phyloP scores from a whole-genome alignment of 2,113 vertebrate species.

The Tupaia tana region DNA sequence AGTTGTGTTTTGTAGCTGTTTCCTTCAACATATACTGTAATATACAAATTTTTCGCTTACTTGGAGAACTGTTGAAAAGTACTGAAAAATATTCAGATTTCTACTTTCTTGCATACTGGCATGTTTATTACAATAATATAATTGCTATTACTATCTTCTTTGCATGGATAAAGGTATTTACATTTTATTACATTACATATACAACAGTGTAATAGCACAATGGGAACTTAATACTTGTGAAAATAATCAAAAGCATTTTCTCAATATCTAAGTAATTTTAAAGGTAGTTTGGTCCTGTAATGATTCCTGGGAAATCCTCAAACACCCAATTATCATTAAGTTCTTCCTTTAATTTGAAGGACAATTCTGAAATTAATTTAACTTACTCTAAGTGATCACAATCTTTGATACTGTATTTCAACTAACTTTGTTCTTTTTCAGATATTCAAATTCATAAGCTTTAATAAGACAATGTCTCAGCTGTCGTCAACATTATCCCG shows the following conservation, averaged over 20 bases:
- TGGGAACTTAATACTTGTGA: neutral
- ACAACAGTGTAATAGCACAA: neutral
- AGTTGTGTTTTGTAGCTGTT: constrained; percentile 83
- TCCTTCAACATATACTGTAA: constrained; percentile 79
- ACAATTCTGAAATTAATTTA: constrained; percentile 47
- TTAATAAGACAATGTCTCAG: constrained; percentile 87
- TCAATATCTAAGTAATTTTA: constrained; percentile 47
- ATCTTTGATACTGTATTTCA: constrained; percentile 46
- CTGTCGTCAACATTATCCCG: constrained; percentile 85
- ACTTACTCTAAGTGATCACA: constrained; percentile 26
- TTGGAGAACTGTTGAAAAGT: constrained; percentile 81
- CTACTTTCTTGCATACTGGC: constrained; percentile 84
- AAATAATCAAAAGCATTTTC: neutral
- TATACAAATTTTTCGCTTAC: constrained; percentile 62
- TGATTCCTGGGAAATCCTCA: neutral
- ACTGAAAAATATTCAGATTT: constrained; percentile 80
- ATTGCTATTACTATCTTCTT: constrained; percentile 85
- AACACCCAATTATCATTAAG: constrained; percentile 3
- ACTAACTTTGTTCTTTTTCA: constrained; percentile 80
- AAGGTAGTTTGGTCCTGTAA: constrained; percentile 26
- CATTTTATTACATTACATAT: constrained; percentile 24
- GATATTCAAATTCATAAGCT: constrained; percentile 86
- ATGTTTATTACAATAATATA: constrained; percentile 80
- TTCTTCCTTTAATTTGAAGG: constrained; percentile 44
- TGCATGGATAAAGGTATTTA: constrained; percentile 84